Percentiles rank a stretch among this genome's conserved stretches.
Evolutionary conservation across 2,113 vertebrate species (phyloP).

Genomic region (Cyphomyrus plagiostoma): DNA sequence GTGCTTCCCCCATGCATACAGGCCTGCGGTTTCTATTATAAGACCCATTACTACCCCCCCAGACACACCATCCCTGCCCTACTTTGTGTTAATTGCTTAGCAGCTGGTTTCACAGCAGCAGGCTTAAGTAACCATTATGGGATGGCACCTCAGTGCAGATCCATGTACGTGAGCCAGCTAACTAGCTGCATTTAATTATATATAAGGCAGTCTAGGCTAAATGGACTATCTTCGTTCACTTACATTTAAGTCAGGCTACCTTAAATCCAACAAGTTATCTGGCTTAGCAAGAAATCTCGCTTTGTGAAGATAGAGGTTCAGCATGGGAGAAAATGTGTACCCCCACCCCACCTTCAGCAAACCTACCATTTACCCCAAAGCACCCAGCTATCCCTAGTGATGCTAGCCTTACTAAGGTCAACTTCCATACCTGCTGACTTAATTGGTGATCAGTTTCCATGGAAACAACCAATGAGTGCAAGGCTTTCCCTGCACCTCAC

Average conservation of each 20-base stretch:
- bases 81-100: not conserved
- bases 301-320: not conserved
- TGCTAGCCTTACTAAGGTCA: not conserved
- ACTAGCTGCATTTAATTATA: not conserved
- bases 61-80: not conserved
- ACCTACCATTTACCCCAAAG: not conserved
- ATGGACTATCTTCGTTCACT: not conserved
- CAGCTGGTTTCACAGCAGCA: not conserved
- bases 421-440: not conserved
- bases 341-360: not conserved
- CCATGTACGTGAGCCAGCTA: not conserved
- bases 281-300: not conserved
- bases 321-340: not conserved
- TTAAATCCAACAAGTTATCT: not conserved
- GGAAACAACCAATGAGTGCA: not conserved
- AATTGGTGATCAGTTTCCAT: not conserved
- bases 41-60: not conserved
- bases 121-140: not conserved
- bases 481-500: not conserved
- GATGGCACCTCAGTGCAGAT: not conserved
- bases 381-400: not conserved
- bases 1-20: not conserved
- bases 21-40: not conserved
- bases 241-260: too few relatives aligned
- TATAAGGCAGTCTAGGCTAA: not conserved